These are phyloP conservation scores for Tychaedon coryphoeus DNA, from an alignment of 2,113 vertebrate species.

Conservation along the genomic window DNA sequence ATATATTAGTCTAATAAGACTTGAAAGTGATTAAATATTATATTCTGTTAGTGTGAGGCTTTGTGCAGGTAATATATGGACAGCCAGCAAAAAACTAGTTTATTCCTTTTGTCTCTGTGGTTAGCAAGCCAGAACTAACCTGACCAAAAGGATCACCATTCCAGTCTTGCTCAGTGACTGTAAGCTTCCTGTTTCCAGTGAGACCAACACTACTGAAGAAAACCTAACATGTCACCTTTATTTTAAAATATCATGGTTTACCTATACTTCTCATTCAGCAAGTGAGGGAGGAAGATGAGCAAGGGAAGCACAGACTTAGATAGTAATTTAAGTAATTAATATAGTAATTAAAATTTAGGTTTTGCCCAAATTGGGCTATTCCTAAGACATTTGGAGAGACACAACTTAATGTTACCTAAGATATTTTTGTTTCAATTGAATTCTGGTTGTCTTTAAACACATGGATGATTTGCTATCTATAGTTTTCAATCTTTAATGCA, in stretches of 20 bases:
- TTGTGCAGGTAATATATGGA: background rate
- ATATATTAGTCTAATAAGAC: background rate
- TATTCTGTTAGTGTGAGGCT: background rate
- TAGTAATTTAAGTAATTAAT: background rate
- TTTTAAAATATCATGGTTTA: background rate
- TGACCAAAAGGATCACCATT: background rate
- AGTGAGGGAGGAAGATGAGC: fast-evolving
- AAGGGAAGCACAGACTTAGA: background rate
- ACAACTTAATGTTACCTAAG: background rate
- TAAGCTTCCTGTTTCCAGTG: background rate
- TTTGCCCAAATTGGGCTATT: background rate
- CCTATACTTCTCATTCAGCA: background rate
- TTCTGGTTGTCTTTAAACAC: background rate
- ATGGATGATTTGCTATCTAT: background rate
- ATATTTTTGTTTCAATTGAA: background rate
- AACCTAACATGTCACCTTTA: background rate
- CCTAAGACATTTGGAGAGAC: background rate
- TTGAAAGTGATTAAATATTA: background rate
- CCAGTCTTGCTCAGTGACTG: background rate
- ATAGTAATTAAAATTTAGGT: no score
- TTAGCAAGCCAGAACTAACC: background rate
- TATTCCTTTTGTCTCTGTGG: background rate
- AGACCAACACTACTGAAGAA: background rate
- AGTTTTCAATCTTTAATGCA: background rate
- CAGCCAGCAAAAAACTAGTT: background rate